phyloP scores from a whole-genome alignment of 2,113 vertebrate species.

The Sturnus vulgaris region DNA sequence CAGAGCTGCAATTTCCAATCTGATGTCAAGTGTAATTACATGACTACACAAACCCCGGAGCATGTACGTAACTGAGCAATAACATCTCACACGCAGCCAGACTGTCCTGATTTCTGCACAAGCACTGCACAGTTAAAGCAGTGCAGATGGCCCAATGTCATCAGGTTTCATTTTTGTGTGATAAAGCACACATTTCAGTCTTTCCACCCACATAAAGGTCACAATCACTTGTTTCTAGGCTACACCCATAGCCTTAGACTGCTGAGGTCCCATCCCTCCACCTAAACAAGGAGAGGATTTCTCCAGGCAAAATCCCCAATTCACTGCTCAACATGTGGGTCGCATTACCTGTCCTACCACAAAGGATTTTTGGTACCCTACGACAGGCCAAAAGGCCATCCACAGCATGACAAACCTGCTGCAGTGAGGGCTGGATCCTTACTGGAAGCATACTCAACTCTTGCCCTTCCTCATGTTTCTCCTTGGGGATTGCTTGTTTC shows the following conservation, averaged over 20 bases:
- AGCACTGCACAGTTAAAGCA: neutral
- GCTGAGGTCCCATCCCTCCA: neutral
- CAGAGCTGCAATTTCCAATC: neutral
- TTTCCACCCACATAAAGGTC: neutral
- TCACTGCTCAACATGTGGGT: neutral
- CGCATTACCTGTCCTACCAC: neutral
- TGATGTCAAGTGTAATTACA: neutral
- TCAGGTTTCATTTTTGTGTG: neutral
- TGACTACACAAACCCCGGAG: neutral
- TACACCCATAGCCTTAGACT: neutral
- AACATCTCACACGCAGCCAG: neutral
- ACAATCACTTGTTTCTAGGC: neutral
- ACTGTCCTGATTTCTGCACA: neutral
- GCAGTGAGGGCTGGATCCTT: neutral
- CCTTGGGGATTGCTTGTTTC: no score
- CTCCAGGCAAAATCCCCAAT: neutral
- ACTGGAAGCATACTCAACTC: neutral
- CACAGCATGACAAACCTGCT: neutral
- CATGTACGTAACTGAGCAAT: fast-evolving
- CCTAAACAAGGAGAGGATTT: neutral
- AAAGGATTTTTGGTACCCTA: neutral
- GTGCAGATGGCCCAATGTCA: neutral
- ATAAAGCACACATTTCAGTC: neutral
- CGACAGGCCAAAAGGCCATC: neutral
- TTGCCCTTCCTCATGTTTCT: neutral